These are phyloP conservation scores for Cryptoprocta ferox DNA, from an alignment of 2,797 vertebrate species.

Conservation along the genomic window DNA sequence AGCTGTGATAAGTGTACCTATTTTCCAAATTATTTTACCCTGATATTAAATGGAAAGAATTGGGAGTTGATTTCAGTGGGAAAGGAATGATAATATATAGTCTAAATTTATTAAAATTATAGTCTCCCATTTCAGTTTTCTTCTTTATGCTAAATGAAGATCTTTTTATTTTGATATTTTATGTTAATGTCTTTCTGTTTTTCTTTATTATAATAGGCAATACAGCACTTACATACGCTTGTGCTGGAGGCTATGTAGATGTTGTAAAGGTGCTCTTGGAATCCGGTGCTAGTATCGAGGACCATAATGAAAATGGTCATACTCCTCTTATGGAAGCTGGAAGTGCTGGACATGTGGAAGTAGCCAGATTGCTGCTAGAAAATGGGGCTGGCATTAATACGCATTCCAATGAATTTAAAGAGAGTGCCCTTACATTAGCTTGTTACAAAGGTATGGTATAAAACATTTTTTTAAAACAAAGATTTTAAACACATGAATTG, in stretches of 20 bases:
- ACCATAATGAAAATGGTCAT: conserved; percentile 92
- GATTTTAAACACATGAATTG: conserved; percentile 41
- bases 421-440: conserved; percentile 90
- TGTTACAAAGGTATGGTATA: conserved; percentile 89
- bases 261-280: conserved; percentile 91
- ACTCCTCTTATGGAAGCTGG: conserved; percentile 91
- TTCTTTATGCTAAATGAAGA: conserved; percentile 24
- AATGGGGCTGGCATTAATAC: conserved; percentile 91
- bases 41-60: conserved; percentile 45
- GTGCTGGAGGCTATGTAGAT: conserved; percentile 91
- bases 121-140: not conserved
- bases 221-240: conserved; percentile 90
- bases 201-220: conserved; percentile 84
- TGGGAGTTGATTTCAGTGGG: conserved; percentile 40
- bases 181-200: not conserved
- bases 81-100: not conserved
- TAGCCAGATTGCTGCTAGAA: conserved; percentile 90
- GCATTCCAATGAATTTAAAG: conserved; percentile 92
- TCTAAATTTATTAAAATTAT: not conserved
- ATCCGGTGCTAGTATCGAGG: conserved; percentile 90
- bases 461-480: not conserved
- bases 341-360: conserved; percentile 90
- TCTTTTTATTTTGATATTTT: conserved; percentile 1
- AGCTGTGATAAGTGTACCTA: not conserved
- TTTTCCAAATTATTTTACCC: conserved; percentile 14